Conservation (phyloP, 2,888 invertebrate species). For the Strigamia transsilvanica region DNA sequence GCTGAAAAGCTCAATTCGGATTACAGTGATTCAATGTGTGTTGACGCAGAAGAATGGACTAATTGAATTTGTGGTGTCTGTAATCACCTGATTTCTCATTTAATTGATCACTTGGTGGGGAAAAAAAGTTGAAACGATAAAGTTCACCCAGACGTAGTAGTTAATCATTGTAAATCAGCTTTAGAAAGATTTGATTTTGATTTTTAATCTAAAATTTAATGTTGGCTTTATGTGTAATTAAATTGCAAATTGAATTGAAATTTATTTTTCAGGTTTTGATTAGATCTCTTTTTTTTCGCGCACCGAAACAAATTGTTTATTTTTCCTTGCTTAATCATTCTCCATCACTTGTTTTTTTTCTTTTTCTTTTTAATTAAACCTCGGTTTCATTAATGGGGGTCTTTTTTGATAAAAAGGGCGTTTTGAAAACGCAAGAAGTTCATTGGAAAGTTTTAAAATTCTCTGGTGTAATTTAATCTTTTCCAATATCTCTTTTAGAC, state of each 20-base stretch:
- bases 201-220: background rate
- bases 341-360: background rate
- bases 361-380: too few relatives aligned
- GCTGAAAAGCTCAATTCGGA: background rate
- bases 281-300: too few relatives aligned
- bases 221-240: too few relatives aligned
- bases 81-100: constrained; percentile 16
- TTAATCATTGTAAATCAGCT: background rate
- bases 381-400: background rate
- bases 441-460: constrained; percentile 18
- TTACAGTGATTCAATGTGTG: constrained; percentile 24
- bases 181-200: background rate
- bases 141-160: background rate
- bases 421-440: background rate
- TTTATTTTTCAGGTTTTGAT: too few relatives aligned
- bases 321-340: too few relatives aligned
- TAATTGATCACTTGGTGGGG: background rate
- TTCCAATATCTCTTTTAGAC: constrained; percentile 30
- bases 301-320: too few relatives aligned
- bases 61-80: constrained; percentile 26
- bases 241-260: too few relatives aligned
- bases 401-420: background rate
- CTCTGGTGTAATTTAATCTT: constrained; percentile 26
- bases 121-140: background rate
- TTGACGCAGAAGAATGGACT: constrained; percentile 16